Percentiles rank a stretch among this genome's conserved stretches.
Evolutionary conservation across 2,113 vertebrate genomes (phyloP).

Genomic region (Lepus americanus): DNA sequence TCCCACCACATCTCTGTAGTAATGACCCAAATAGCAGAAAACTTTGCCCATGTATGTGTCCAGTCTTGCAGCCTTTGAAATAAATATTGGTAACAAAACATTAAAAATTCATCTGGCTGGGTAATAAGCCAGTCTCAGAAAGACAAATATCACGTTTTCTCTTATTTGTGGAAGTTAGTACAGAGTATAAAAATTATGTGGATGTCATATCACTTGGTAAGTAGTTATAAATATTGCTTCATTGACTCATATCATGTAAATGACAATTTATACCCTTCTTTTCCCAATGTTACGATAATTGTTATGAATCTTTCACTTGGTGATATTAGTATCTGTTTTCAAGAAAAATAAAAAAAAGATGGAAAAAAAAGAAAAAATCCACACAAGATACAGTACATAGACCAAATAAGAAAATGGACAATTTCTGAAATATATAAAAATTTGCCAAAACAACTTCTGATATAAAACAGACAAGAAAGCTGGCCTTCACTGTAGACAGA

Average conservation of each 20-base stretch:
- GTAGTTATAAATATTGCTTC: too few species aligned
- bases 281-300: too few species aligned
- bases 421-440: slow-evolving; percentile 44
- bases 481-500: not conserved
- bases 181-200: too few species aligned
- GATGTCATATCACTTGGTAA: too few species aligned
- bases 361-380: not conserved
- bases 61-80: slow-evolving; percentile 94
- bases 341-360: too few species aligned
- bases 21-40: slow-evolving; percentile 95
- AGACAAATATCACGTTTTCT: too few species aligned
- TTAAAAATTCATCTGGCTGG: slow-evolving; percentile 51
- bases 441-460: slow-evolving; percentile 39
- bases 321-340: too few species aligned
- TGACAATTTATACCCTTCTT: too few species aligned
- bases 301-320: too few species aligned
- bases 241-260: too few species aligned
- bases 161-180: too few species aligned
- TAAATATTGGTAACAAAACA: slow-evolving; percentile 74
- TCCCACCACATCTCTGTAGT: slow-evolving; percentile 92
- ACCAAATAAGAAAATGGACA: slow-evolving; percentile 11
- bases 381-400: slow-evolving; percentile 27
- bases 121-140: not conserved
- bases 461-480: slow-evolving; percentile 41
- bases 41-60: slow-evolving; percentile 92